Evolutionary conservation across 2,888 invertebrate species (phyloP).

Genomic region (Trichogramma dendrolimi): DNA sequence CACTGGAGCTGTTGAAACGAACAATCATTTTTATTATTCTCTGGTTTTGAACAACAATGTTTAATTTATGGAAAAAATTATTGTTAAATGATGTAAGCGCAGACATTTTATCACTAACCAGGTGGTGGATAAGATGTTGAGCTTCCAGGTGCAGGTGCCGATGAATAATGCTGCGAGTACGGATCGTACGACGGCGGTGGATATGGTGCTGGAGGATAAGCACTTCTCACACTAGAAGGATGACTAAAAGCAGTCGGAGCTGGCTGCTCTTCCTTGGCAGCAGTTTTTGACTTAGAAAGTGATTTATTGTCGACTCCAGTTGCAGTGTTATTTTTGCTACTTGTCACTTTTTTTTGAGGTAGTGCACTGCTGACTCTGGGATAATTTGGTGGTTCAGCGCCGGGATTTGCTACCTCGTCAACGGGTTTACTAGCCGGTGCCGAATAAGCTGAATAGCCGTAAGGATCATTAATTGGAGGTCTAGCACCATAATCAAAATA

Average conservation of each 20-base stretch:
- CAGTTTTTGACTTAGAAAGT: neutral
- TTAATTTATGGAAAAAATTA: neutral
- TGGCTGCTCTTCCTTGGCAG: conserved; percentile 41
- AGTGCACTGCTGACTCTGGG: neutral
- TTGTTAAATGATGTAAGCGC: conserved; percentile 6
- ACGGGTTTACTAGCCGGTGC: neutral
- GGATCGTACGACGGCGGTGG: conserved; percentile 49
- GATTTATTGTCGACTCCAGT: neutral
- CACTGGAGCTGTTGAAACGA: conserved; percentile 42
- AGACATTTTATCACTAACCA: conserved; percentile 35
- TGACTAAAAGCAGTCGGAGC: conserved; percentile 48
- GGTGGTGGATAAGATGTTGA: conserved; percentile 47
- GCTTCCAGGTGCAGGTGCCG: conserved; percentile 45
- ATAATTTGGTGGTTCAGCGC: neutral
- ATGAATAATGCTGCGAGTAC: conserved; percentile 49
- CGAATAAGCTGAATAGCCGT: conserved; percentile 31
- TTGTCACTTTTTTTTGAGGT: too few species aligned
- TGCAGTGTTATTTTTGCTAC: neutral
- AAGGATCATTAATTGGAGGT: conserved; percentile 40
- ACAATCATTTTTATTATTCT: conserved; percentile 5
- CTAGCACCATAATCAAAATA: too few species aligned
- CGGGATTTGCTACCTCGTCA: neutral
- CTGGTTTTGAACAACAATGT: neutral
- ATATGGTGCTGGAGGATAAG: conserved; percentile 43
- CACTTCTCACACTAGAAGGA: conserved; percentile 41